Evolutionary conservation across 2,888 invertebrate genomes (phyloP), one percentile per base, ranked within the genome.

Genomic region (Yponomeuta malinellus): DNA sequence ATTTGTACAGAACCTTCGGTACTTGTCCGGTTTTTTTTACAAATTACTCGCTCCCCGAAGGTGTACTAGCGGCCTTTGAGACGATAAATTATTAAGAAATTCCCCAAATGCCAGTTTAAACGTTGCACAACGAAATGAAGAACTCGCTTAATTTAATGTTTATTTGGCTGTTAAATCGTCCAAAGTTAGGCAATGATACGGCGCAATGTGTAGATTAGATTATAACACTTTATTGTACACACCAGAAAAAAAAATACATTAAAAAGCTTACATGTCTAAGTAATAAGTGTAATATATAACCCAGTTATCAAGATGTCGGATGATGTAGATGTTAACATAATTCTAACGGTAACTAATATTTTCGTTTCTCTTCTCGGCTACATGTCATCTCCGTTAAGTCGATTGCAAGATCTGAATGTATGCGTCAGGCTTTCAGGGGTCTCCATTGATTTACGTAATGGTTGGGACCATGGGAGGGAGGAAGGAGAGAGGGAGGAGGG

Each of bases 331-430:
- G 68, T 68, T 37, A 71, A 67, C 71, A 64, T 64, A 31, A 59
- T 68, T 72, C 70, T 68, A 43, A 72, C 71, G 66, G 63, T 73
- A 37, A 70, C 31, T 63, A 48, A 69, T 15, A 59, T 59, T 15
- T 52, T 69, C 67, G 37, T n/a, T 15, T 43, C 15, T 67, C 67
- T 67, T 67, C 10, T 67, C 12, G 33, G 12, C 15, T n/a, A n/a
- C 43, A 8, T 43, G 33, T 69, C 43, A 43, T 43, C 65, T 64
- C 71, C 71, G 70, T 71, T 71, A 71, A 63, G 69, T 63, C 69
- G 37, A 64, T 69, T 67, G 43, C 67, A 43, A 15, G 65, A 65
- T 4, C 15, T 6, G 33, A 65, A 12, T 65, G 29, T 65, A 65
- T 65, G 29, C 12, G 65, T 43, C 64, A 31, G 2, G 9, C 3